Evolutionary conservation across 2,113 vertebrate genomes (phyloP).

Genomic region (Hiodon tergisus): DNA sequence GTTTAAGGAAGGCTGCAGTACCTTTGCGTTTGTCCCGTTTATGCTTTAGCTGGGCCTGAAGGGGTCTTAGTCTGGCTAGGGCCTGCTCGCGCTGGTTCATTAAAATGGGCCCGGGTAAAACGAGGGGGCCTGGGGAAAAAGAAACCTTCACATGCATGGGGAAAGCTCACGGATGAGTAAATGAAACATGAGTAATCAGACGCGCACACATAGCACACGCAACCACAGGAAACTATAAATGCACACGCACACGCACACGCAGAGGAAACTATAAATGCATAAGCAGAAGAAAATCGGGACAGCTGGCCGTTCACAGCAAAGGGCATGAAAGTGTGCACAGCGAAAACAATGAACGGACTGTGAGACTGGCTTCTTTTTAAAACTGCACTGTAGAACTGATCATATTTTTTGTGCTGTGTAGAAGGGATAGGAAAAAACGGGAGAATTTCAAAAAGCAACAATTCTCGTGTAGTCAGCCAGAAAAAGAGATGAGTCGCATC

Average conservation of each 20-base stretch:
- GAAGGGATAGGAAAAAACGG: background rate
- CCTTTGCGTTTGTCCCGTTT: slow-evolving; percentile 99
- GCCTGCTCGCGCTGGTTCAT: slow-evolving; percentile 98
- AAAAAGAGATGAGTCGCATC: too few species aligned
- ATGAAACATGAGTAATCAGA: slow-evolving; percentile 52
- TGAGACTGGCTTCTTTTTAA: too few species aligned
- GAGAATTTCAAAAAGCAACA: background rate
- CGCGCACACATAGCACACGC: slow-evolving; percentile 59
- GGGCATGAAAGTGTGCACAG: too few species aligned
- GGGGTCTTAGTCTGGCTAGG: slow-evolving; percentile 99
- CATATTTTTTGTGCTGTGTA: too few species aligned
- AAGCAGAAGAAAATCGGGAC: background rate
- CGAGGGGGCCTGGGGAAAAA: slow-evolving; percentile 98
- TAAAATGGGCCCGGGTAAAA: slow-evolving; percentile 97
- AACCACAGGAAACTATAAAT: slow-evolving; percentile 46
- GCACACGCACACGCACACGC: slow-evolving; percentile 44
- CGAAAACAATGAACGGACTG: too few species aligned
- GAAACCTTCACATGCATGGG: slow-evolving; percentile 97
- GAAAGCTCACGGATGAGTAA: slow-evolving; percentile 85
- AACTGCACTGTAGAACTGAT: too few species aligned
- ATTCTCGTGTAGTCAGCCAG: too few species aligned
- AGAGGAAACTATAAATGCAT: background rate
- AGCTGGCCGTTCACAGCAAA: background rate
- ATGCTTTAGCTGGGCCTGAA: slow-evolving; percentile 95
- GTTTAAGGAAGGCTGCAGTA: slow-evolving; percentile 88